Conservation (phyloP, 2,797 vertebrate species). For the Spea hammondii region DNA sequence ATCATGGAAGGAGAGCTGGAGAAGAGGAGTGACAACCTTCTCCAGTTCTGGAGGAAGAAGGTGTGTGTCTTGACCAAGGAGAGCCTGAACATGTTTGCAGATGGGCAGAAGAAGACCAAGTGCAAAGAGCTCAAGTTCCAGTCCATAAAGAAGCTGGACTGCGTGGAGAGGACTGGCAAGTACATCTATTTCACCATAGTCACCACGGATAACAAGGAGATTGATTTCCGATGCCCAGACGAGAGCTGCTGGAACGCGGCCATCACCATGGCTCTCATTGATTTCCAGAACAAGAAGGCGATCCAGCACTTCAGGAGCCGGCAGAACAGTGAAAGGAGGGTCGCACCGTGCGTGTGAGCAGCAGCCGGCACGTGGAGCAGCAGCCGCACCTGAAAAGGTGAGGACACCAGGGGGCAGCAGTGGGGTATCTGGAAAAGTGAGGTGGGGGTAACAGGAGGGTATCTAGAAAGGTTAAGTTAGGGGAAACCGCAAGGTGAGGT, state of each 20-base stretch:
- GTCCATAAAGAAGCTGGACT: conserved; percentile 92
- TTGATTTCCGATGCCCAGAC: conserved; percentile 89
- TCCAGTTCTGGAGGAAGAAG: conserved; percentile 96
- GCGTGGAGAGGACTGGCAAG: conserved; percentile 93
- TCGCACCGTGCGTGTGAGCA: conserved; percentile 59
- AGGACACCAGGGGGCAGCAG: not conserved
- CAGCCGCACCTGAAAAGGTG: conserved; percentile 13
- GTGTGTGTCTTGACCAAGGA: conserved; percentile 89
- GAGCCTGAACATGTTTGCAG: conserved; percentile 85
- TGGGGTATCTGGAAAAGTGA: not conserved
- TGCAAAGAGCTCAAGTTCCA: conserved; percentile 90
- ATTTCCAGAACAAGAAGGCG: conserved; percentile 92
- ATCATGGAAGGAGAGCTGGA: conserved; percentile 94
- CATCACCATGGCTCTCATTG: conserved; percentile 93
- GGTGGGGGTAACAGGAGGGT: not conserved
- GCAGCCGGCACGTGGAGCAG: not conserved
- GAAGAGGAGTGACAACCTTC: conserved; percentile 92
- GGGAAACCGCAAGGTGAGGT: too few species aligned
- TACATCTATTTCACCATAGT: conserved; percentile 98
- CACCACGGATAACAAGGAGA: conserved; percentile 90
- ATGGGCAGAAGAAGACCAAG: conserved; percentile 78
- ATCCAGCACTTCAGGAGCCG: conserved; percentile 86
- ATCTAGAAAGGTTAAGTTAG: too few species aligned
- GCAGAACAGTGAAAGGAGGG: conserved; percentile 76
- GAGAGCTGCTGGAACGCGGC: conserved; percentile 91